These are phyloP conservation scores for Cheilinus undulatus DNA, from an alignment of 2,113 vertebrate species.

Conservation along the genomic window DNA sequence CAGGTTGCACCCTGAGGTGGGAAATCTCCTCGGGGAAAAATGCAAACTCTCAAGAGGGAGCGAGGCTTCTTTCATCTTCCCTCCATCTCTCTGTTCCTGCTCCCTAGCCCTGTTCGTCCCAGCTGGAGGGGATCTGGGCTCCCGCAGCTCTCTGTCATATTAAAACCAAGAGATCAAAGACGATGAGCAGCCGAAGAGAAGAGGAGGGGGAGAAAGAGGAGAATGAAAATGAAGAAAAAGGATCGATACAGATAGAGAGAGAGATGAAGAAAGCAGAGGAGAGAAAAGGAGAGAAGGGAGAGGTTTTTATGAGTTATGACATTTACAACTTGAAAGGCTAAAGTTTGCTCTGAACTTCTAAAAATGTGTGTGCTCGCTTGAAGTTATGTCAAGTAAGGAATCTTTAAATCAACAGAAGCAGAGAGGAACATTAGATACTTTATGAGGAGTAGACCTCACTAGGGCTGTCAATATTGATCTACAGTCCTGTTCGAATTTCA, in stretches of 20 bases:
- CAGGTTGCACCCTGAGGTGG: constrained; percentile 51
- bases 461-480: no score
- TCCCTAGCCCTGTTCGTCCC: constrained; percentile 36
- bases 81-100: constrained; percentile 28
- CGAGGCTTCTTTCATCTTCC: constrained; percentile 64
- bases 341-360: not conserved
- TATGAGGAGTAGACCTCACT: not conserved
- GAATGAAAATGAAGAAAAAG: constrained; percentile 34
- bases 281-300: not conserved
- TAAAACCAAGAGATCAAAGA: constrained; percentile 68
- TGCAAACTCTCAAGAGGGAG: constrained; percentile 19
- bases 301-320: not conserved
- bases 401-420: not conserved
- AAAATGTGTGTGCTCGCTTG: not conserved
- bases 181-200: constrained; percentile 13
- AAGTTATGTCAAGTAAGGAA: not conserved
- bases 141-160: constrained; percentile 51
- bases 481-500: no score
- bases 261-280: not conserved
- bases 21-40: constrained; percentile 18
- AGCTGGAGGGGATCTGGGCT: constrained; percentile 58
- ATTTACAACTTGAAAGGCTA: no score
- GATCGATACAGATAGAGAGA: not conserved
- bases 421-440: not conserved
- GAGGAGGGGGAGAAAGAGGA: constrained; percentile 16